Evolutionary conservation across 2,797 vertebrate species (phyloP).

Genomic region (Ctenopoma kingsleyae): DNA sequence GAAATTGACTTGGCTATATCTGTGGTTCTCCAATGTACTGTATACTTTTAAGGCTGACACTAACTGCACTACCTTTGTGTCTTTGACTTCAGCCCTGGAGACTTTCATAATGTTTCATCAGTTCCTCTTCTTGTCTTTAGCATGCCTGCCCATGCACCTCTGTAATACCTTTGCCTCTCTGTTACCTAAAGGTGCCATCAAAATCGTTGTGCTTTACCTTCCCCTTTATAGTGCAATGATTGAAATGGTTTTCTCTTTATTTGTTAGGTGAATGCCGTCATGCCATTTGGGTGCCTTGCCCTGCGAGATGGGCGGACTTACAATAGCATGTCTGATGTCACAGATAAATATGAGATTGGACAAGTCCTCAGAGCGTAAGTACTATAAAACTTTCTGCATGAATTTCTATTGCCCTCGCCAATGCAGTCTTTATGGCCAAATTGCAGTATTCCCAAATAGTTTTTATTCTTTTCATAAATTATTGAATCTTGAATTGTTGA

Average conservation of each 20-base stretch:
- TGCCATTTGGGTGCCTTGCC: constrained; percentile 93
- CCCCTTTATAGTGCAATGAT: constrained; percentile 24
- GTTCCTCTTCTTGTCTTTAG: constrained; percentile 43
- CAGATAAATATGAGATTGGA: constrained; percentile 91
- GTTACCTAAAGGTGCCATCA: constrained; percentile 38
- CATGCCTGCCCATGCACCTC: constrained; percentile 27
- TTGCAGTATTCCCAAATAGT: constrained; percentile 19
- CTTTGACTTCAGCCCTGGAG: constrained; percentile 35
- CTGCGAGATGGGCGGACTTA: constrained; percentile 89
- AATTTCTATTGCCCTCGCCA: not conserved
- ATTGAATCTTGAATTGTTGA: constrained; percentile 22
- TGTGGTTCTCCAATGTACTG: constrained; percentile 28
- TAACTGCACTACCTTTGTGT: not conserved
- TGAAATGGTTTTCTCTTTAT: constrained; percentile 43
- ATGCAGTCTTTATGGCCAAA: constrained; percentile 46
- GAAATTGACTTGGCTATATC: constrained; percentile 47
- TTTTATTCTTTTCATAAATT: constrained; percentile 48
- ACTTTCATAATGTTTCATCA: constrained; percentile 65
- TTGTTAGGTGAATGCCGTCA: constrained; percentile 85
- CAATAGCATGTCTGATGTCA: constrained; percentile 88
- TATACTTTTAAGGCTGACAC: constrained; percentile 49
- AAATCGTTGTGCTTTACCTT: constrained; percentile 11
- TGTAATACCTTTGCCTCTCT: constrained; percentile 44
- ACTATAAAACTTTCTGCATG: constrained; percentile 32
- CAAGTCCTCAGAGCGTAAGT: constrained; percentile 91